Percentiles rank a stretch among this genome's conserved stretches.
These are phyloP conservation scores for Macrosteles quadrilineatus DNA, from an alignment of 1,140 invertebrate genomes.

Conservation along the genomic window DNA sequence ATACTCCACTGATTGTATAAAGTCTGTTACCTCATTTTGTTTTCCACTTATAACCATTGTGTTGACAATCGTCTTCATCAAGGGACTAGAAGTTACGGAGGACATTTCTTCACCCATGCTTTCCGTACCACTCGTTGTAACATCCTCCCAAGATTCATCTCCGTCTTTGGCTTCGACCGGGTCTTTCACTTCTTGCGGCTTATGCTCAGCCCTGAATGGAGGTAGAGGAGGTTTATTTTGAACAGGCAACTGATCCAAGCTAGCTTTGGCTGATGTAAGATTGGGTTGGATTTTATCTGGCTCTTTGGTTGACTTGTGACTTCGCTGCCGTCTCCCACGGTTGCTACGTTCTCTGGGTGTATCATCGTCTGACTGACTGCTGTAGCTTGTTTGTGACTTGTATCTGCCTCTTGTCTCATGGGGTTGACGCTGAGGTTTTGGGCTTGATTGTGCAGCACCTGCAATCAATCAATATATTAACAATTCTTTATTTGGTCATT, in stretches of 20 bases:
- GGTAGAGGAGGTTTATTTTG: conserved; percentile 24
- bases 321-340: not conserved
- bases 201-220: conserved; percentile 5
- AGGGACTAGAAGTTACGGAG: not conserved
- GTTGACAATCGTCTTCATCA: not conserved
- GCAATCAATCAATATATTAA: not conserved
- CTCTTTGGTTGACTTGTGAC: not conserved
- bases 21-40: too few species aligned
- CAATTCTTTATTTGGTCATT: not conserved
- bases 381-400: conserved; percentile 12
- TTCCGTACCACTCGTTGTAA: conserved; percentile 38
- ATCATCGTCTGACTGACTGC: conserved; percentile 24
- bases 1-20: too few species aligned
- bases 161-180: conserved; percentile 19
- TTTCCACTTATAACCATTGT: not conserved
- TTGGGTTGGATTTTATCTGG: not conserved
- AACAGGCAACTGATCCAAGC: not conserved
- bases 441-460: not conserved
- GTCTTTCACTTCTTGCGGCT: not conserved
- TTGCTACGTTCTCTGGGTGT: not conserved
- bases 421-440: not conserved
- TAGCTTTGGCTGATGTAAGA: not conserved
- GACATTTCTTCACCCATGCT: conserved; percentile 32
- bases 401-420: not conserved
- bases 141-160: conserved; percentile 40